A percentile compares a stretch with the other conserved stretches of the same genome.
Evolutionary conservation across 2,888 invertebrate genomes (phyloP).

Genomic region (Pammene fasciana): DNA sequence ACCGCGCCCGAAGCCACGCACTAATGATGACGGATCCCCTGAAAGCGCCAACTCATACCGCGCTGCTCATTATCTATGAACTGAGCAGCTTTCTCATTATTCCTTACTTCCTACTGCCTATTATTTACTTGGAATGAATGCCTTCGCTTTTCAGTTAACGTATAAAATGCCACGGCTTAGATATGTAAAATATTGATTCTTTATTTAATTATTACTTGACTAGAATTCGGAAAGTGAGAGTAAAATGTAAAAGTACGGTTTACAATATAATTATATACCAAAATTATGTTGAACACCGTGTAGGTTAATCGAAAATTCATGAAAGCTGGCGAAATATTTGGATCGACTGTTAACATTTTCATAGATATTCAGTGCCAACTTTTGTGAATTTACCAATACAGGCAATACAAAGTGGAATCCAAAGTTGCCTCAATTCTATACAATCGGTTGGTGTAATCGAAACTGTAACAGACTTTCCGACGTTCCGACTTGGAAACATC

Average conservation of each 20-base stretch:
- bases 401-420: neutral
- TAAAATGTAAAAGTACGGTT: too few species aligned
- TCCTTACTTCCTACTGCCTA: conserved; percentile 60
- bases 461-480: conserved; percentile 15
- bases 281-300: too few species aligned
- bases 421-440: conserved; percentile 12
- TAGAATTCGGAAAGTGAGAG: too few species aligned
- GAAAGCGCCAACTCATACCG: conserved; percentile 69
- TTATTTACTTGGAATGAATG: conserved; percentile 57
- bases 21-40: conserved; percentile 79
- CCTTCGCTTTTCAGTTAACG: conserved; percentile 42
- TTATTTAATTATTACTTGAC: too few species aligned
- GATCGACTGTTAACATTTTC: too few species aligned
- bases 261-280: too few species aligned
- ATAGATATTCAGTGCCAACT: too few species aligned
- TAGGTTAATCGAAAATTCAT: too few species aligned
- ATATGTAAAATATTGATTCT: too few species aligned
- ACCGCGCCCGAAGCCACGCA: conserved; percentile 69
- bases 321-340: too few species aligned
- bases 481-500: conserved; percentile 19
- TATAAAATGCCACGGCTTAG: neutral
- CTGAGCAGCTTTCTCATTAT: conserved; percentile 67
- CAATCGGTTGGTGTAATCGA: conserved; percentile 7
- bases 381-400: neutral
- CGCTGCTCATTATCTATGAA: conserved; percentile 73